Evolutionary conservation across 1,140 invertebrate genomes (phyloP), one percentile per base, ranked within the genome.

Genomic region (Drosophila rhopaloa): DNA sequence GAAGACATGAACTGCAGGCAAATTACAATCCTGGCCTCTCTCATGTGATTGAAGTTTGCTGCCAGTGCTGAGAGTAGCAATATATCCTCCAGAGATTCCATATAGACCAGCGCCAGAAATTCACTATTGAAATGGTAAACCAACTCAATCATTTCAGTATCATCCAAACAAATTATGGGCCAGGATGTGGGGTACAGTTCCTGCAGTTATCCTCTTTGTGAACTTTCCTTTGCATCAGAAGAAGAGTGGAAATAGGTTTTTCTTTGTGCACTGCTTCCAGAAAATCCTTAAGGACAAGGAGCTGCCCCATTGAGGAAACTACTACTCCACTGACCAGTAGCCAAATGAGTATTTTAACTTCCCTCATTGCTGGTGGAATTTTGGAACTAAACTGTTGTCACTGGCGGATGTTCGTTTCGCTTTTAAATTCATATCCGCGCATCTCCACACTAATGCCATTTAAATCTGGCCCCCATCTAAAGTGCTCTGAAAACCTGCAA

Each of bases 131-230:
- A 53, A 2, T 2, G 0, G 5, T 51, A 14, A 2, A 32, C 32
- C 0, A 82, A 14, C 9, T 57, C 13, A 5, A 77, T 46, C 6
- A 16, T 27, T 0, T 48, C 37, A 1, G 10, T 40, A 19, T 79
- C 63, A 29, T 89, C 43, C 0, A 65, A 27, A 0, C 72, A 71
- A 35, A 86, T 50, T 5, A 68, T 51, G 27, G 84, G 66, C 79
- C 76, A 86, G 11, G 53, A 6, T 1, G 44, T 0, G 1, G 50
- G 11, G 11, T 56, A 47, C 4, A 70, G 48, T 37, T 56, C 40
- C n/a, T 71, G 54, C 29, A 88, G 19, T 8, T 29, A 13, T 72
- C 53, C 0, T 57, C 29, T 4, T n/a, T 11, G 0, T 13, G 5
- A 27, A 8, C 1, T 10, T 29, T 43, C 0, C 47, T 76, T 60